A percentile compares a stretch with the other conserved stretches of the same genome.
Conservation (phyloP, 2,888 invertebrate genomes). For the Cephonodes hylas region DNA sequence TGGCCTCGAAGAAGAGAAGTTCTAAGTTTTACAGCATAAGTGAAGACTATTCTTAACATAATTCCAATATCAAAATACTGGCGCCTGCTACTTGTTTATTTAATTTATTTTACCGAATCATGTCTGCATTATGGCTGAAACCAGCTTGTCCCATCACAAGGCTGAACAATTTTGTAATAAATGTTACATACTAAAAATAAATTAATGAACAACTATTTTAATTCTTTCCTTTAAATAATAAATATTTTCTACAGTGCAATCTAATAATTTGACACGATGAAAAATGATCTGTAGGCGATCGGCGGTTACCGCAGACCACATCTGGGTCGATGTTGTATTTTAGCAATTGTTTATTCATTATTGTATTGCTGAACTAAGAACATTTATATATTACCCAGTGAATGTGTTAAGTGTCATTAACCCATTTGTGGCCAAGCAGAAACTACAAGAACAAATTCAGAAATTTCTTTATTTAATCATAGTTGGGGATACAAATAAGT, state of each 20-base stretch:
- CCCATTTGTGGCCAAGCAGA: too few species aligned
- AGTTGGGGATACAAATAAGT: too few species aligned
- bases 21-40: slow-evolving; percentile 80
- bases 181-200: slow-evolving; percentile 74
- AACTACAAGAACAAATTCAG: too few species aligned
- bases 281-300: neutral
- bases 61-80: slow-evolving; percentile 55
- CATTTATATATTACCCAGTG: too few species aligned
- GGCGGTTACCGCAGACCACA: neutral
- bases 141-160: slow-evolving; percentile 72
- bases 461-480: too few species aligned
- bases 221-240: slow-evolving; percentile 23
- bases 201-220: slow-evolving; percentile 61
- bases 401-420: too few species aligned
- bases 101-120: slow-evolving; percentile 76
- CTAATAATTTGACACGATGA: neutral
- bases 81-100: slow-evolving; percentile 62
- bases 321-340: neutral
- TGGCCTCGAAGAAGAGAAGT: slow-evolving; percentile 96
- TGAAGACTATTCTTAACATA: slow-evolving; percentile 57
- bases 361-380: too few species aligned
- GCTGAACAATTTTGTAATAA: slow-evolving; percentile 77
- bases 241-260: too few species aligned
- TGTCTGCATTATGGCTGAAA: slow-evolving; percentile 57
- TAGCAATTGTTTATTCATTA: neutral